These are phyloP conservation scores for Drosophila limbata DNA, from an alignment of 2,888 invertebrate species.

Conservation along the genomic window DNA sequence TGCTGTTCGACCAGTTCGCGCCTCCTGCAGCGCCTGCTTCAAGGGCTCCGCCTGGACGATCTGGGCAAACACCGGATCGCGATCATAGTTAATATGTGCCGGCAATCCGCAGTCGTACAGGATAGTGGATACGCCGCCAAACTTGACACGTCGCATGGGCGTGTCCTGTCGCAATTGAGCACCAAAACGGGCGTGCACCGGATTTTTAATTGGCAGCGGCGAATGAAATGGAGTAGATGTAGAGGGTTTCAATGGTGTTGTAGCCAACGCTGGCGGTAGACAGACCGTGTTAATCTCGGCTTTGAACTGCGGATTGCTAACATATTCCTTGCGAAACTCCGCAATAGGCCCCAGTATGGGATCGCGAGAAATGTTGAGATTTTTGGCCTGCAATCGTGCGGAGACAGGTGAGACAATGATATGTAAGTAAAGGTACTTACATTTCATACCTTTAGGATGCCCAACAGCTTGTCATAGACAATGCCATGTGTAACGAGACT, in stretches of 20 bases:
- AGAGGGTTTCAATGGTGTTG: constrained; percentile 52
- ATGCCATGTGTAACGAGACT: constrained; percentile 88
- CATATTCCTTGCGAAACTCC: constrained; percentile 87
- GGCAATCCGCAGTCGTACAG: constrained; percentile 83
- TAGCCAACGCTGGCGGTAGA: constrained; percentile 37
- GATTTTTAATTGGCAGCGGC: constrained; percentile 81
- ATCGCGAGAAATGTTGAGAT: constrained; percentile 87
- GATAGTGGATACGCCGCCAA: constrained; percentile 79
- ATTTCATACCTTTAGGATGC: constrained; percentile 86
- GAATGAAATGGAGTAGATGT: constrained; percentile 78
- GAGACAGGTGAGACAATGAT: background rate
- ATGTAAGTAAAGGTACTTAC: background rate
- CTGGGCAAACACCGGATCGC: constrained; percentile 82
- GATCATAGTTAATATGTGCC: constrained; percentile 81
- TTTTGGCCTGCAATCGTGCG: constrained; percentile 85
- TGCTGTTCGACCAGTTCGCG: constrained; percentile 45
- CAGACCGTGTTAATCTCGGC: constrained; percentile 86
- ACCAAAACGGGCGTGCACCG: constrained; percentile 75
- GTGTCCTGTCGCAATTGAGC: constrained; percentile 84
- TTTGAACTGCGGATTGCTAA: constrained; percentile 86
- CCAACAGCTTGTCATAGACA: constrained; percentile 87
- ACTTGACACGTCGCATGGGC: constrained; percentile 84
- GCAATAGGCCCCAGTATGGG: constrained; percentile 87
- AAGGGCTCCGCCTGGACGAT: constrained; percentile 83
- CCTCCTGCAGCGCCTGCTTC: constrained; percentile 73